Base-by-base conservation (phyloP, 2,888 invertebrate genomes). In the Acrobasis suavella region DNA sequence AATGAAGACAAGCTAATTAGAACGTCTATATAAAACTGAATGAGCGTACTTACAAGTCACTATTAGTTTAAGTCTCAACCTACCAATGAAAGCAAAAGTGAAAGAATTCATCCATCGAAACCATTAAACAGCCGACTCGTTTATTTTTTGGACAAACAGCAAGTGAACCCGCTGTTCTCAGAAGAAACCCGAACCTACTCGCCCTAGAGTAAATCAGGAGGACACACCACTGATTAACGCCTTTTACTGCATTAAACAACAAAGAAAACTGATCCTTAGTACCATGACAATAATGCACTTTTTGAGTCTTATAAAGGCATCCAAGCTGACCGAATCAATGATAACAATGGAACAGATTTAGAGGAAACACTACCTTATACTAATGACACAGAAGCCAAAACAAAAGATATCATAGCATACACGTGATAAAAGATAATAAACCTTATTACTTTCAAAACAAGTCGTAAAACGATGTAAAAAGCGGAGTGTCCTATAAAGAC, bases 221-320 rank as follows among this genome's bases (percentile, higher is more conserved):
- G 85, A 84, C 84, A 80, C 77, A 78, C 85, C 74, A 74, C 82
- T 87, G 82, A 87, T 90, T 90, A 89, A 82, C 88, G 80, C 87
- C 81, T 87, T 80, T 82, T 78, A 82, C 77, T 69, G 62, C 61
- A 62, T 64, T 66, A 50, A 62, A 32, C 17, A 62, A 9, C 63
- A 72, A 68, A 67, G 72, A 63, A 78, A 82, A 76, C 70, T 71
- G 65, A 71, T 72, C 73, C 72, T 72, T 74, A 82, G 70, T 58
- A 2, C 14, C 15, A 50, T 52, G 38, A 50, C 42, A 58, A 67
- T 75, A 74, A 77, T 70, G 76, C 67, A 66, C 65, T 73, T 69
- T 77, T 77, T 75, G 65, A 71, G 69, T 66, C 65, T 68, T 59
- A 64, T 39, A 62, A 65, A 56, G 58, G 63, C 65, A 68, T 62